Evolutionary conservation across 2,113 vertebrate genomes (phyloP), one percentile per base, ranked within the genome.

Genomic region (Camelus bactrianus): DNA sequence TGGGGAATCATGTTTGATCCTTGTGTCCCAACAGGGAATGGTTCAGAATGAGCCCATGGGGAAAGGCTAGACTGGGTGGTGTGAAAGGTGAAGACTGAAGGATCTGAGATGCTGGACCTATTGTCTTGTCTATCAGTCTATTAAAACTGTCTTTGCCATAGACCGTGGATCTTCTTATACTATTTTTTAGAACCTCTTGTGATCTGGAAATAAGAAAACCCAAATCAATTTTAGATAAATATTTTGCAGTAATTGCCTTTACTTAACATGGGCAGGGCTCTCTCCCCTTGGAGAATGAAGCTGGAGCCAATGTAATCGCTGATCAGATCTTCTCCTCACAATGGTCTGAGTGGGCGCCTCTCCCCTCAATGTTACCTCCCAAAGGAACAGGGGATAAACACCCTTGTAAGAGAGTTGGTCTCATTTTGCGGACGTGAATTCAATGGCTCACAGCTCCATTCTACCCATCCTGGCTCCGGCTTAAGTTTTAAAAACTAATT

Each of bases 401-500:
- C 91, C 80, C 95, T 80, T 62, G 19, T 0, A 95, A 98, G 97
- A 97, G 2, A 0, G 95, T 98, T 65, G 97, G 95, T 97, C 96
- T 97, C 96, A 96, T 98, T 98, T 98, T 96, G 32, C 97, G 95
- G 94, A 95, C 42, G 93, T 81, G 98, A 98, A 98, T 98, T 98
- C 98, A 98, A 98, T 97, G 98, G 97, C 98, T 98, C 97, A 82
- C 93, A 70, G 92, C 75, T 98, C 98, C 97, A 98, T 98, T 98
- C 98, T 98, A 97, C 96, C 92, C 94, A 97, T 95, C 96, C 97
- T 91, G 97, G 97, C 97, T 98, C 96, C 93, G 87, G 98, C 98
- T 99, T 98, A 97, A 24, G 96, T 98, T 98, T 98, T 98, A 97
- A 98, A 98, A 98, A 98, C 98, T 95, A 98, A 98, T 98, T 98